A percentile compares a stretch with the other conserved stretches of the same genome.
Evolutionary conservation across 2,797 vertebrate genomes (phyloP).

Genomic region (Anableps anableps): DNA sequence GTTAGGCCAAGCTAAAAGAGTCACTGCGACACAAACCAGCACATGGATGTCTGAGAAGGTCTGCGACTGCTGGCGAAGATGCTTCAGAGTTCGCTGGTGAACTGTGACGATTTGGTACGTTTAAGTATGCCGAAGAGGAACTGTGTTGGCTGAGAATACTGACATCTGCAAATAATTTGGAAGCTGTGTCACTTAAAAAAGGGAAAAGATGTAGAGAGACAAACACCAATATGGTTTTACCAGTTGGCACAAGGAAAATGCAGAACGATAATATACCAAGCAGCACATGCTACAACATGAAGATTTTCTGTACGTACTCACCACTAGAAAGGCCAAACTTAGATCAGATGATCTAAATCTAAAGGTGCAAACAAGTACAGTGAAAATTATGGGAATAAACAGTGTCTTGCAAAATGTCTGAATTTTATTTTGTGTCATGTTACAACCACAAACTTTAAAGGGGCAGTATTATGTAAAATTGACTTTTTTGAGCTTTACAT

Average conservation of each 20-base stretch:
- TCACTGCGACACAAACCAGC: slow-evolving; percentile 46
- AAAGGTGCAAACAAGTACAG: neutral
- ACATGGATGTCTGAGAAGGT: slow-evolving; percentile 50
- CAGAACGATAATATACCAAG: slow-evolving; percentile 46
- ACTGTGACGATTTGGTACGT: slow-evolving; percentile 39
- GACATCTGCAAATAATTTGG: slow-evolving; percentile 45
- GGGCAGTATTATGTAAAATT: neutral
- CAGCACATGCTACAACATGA: slow-evolving; percentile 34
- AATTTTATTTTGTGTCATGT: neutral
- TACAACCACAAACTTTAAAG: neutral
- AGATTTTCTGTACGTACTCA: slow-evolving; percentile 23
- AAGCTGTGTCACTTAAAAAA: slow-evolving; percentile 43
- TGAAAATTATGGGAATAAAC: neutral
- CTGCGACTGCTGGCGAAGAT: slow-evolving; percentile 52
- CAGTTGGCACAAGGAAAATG: slow-evolving; percentile 36
- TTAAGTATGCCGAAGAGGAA: slow-evolving; percentile 28
- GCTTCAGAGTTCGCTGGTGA: slow-evolving; percentile 65
- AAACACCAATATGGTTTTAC: slow-evolving; percentile 38
- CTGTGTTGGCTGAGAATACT: slow-evolving; percentile 45
- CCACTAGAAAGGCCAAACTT: slow-evolving; percentile 46
- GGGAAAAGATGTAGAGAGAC: slow-evolving; percentile 11
- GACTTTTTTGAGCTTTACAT: no score
- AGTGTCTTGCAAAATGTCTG: neutral
- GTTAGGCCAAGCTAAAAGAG: slow-evolving; percentile 43
- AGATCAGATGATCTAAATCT: neutral